Evolutionary conservation across 2,797 vertebrate genomes (phyloP).

Genomic region (Gobio occitaniae): DNA sequence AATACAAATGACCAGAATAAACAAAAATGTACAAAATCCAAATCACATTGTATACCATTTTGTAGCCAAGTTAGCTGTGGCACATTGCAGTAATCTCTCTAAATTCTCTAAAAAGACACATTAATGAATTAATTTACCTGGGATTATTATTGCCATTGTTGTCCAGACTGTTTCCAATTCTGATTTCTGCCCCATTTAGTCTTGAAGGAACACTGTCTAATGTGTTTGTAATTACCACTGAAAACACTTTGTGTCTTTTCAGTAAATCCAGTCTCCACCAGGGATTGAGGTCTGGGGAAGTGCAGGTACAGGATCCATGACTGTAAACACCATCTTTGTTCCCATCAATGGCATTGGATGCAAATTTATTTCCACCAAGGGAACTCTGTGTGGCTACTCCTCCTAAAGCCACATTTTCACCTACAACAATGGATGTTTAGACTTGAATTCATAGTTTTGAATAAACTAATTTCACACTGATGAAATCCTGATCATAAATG

Average conservation of each 20-base stretch:
- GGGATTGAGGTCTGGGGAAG: not conserved
- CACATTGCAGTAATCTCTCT: not conserved
- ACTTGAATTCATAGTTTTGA: not conserved
- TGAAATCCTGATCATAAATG: not conserved
- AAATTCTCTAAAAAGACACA: not conserved
- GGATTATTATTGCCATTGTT: conserved; percentile 55
- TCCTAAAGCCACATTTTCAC: conserved; percentile 52
- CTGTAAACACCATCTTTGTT: conserved; percentile 2
- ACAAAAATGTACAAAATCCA: no score
- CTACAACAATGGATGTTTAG: not conserved
- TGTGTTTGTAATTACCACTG: conserved; percentile 66
- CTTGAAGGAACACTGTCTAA: conserved; percentile 38
- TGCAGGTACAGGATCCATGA: conserved; percentile 62
- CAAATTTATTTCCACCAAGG: not conserved
- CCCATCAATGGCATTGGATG: conserved; percentile 66
- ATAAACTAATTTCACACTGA: not conserved
- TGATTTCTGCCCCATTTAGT: conserved; percentile 60
- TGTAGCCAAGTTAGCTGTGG: no score
- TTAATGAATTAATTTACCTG: conserved; percentile 31
- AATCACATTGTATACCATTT: no score
- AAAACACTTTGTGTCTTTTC: conserved; percentile 60
- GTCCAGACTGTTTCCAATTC: conserved; percentile 57
- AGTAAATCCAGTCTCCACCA: conserved; percentile 74
- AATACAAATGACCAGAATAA: no score
- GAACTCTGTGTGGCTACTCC: conserved; percentile 52